phyloP scores from a whole-genome alignment of 2,888 invertebrate species.

The Rhagonycha fulva region DNA sequence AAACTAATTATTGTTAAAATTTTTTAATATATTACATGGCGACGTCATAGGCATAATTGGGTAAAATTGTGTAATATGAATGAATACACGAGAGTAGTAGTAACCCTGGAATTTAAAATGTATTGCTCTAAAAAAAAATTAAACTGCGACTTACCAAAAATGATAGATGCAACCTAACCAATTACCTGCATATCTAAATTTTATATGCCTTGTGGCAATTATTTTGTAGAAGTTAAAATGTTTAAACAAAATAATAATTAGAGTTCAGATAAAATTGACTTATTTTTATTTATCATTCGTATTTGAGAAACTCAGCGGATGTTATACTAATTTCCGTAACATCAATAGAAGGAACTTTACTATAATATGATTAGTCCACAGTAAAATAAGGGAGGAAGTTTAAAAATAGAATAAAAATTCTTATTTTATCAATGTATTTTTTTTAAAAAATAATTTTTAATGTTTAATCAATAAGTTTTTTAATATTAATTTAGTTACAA shows the following conservation, averaged over 20 bases:
- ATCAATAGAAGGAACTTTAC: conserved; percentile 15
- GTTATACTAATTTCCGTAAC: conserved; percentile 13
- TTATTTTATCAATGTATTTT: not conserved
- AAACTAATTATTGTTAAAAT: too few species aligned
- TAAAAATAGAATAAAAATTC: not conserved
- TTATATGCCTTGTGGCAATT: not conserved
- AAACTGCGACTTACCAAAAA: not conserved
- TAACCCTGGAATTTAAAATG: not conserved
- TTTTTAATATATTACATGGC: too few species aligned
- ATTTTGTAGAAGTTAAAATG: too few species aligned
- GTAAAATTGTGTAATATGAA: not conserved
- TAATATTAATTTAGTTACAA: too few species aligned
- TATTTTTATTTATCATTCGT: not conserved
- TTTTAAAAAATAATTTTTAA: not conserved
- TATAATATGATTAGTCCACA: not conserved
- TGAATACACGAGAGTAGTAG: not conserved
- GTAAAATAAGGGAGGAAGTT: not conserved
- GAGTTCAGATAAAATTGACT: not conserved
- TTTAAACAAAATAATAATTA: not conserved
- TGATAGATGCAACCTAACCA: not conserved
- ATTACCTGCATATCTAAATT: not conserved
- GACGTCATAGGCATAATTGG: too few species aligned
- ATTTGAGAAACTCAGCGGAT: conserved; percentile 11
- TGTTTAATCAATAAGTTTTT: too few species aligned
- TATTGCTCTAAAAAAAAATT: not conserved